Base-by-base conservation (phyloP, 1,140 invertebrate species). In the Drosophila subpulchrella region DNA sequence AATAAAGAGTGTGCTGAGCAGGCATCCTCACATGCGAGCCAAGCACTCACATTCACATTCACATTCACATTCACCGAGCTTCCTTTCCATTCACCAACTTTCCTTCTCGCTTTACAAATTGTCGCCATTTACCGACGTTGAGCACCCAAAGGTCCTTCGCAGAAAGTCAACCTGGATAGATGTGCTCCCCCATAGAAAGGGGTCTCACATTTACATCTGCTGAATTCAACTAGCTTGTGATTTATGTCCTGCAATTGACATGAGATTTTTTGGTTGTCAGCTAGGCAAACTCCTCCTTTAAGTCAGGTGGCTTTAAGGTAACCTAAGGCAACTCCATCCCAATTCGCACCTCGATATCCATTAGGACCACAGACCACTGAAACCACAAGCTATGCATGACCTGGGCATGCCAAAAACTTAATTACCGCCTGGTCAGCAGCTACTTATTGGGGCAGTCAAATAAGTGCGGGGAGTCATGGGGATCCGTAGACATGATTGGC, bases 221-320 rank as follows among this genome's bases (percentile, higher is more conserved):
- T 62, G 46, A 60, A 56, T 76, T 76, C 54, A 78, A 67, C 75
- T 75, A 66, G 55, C 56, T 59, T 38, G 42, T 76, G 83, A 86
- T 83, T 86, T 83, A 86, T 86, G 66, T 72, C 62, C 72, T 76
- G 75, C 82, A 86, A 88, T 86, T 88, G 82, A 88, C 82, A 76
- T 58, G 70, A 72, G 56, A 75, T 79, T 86, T 82, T 70, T 86
- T 59, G 83, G 58, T 51, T 85, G 77, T 81, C 77, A 84, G 34
- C 44, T 36, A 51, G 76, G 56, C 61, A 57, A 63, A 47, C 65
- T 20, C 48, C 51, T 50, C 27, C 78, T 86, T 84, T 78, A 81
- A 86, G 59, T 10, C 53, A 38, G 48, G 42, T 48, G 10, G 38
- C 79, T 70, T 79, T 79, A 75, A 70, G 63, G 15, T 30, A 56